These are phyloP conservation scores for Sceloporus undulatus DNA, from an alignment of 2,113 vertebrate species.

Conservation along the genomic window DNA sequence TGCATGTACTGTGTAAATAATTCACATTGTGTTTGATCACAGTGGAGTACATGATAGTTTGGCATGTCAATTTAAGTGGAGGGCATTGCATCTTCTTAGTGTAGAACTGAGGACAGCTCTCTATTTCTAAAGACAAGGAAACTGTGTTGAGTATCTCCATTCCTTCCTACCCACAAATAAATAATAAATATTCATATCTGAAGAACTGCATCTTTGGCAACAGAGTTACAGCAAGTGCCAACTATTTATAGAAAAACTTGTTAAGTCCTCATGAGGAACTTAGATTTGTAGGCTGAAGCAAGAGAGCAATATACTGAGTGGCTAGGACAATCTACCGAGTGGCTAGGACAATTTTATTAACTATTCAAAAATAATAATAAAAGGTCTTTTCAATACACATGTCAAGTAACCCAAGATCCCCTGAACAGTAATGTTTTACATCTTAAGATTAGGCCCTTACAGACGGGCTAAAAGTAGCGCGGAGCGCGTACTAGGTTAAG, in stretches of 20 bases:
- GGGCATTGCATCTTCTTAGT: neutral
- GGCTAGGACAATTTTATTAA: conserved; percentile 64
- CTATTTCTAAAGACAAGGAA: conserved; percentile 32
- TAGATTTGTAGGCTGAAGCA: conserved; percentile 68
- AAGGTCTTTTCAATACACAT: conserved; percentile 66
- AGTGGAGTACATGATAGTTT: neutral
- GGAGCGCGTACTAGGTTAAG: no score
- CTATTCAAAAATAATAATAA: conserved; percentile 62
- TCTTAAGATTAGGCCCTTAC: no score
- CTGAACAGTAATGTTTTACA: conserved; percentile 52
- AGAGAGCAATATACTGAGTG: no score
- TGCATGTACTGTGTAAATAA: neutral
- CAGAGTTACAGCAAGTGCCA: no score
- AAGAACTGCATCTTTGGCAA: conserved; percentile 66
- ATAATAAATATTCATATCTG: conserved; percentile 53
- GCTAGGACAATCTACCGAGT: conserved; percentile 74
- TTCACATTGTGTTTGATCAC: neutral
- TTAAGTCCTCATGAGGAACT: conserved; percentile 65
- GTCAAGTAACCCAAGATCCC: conserved; percentile 51
- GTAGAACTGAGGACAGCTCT: neutral
- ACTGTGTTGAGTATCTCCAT: neutral
- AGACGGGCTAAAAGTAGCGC: no score
- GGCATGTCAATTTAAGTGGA: neutral
- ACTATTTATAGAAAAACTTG: conserved; percentile 72
- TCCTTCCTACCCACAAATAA: conserved; percentile 41